These are phyloP conservation scores for Liopterus haemorrhoidalis DNA, from an alignment of 2,888 invertebrate genomes.

Conservation along the genomic window DNA sequence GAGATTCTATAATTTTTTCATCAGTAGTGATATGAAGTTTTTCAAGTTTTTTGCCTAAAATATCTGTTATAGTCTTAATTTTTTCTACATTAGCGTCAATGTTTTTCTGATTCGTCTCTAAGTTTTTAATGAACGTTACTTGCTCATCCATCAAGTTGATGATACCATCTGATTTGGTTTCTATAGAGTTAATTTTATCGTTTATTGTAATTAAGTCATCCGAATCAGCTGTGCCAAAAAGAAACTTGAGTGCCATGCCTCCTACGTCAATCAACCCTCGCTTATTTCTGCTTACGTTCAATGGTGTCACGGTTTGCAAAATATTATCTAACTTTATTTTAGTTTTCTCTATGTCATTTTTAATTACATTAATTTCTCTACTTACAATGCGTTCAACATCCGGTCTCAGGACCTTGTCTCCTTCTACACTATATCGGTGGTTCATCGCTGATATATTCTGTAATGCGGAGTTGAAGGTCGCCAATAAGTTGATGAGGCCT, in stretches of 20 bases:
- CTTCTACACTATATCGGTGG: too few relatives aligned
- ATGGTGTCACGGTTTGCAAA: slow-evolving; percentile 12
- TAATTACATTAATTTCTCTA: slow-evolving; percentile 10
- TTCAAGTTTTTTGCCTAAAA: too few relatives aligned
- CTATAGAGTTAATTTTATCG: slow-evolving; percentile 10
- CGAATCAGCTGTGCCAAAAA: slow-evolving; percentile 15
- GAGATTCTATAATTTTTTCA: too few relatives aligned
- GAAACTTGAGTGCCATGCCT: slow-evolving; percentile 10
- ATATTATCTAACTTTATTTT: slow-evolving; percentile 10
- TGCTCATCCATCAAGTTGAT: slow-evolving; percentile 12
- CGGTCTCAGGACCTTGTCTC: too few relatives aligned
- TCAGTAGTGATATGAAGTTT: too few relatives aligned
- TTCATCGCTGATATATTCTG: too few relatives aligned
- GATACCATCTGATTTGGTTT: neutral
- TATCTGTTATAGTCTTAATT: too few relatives aligned
- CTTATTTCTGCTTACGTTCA: neutral
- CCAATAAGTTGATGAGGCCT: too few relatives aligned
- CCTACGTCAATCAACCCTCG: slow-evolving; percentile 12
- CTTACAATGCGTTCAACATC: too few relatives aligned
- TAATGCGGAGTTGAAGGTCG: too few relatives aligned
- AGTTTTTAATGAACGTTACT: slow-evolving; percentile 10
- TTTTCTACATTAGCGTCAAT: slow-evolving; percentile 4
- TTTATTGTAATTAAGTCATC: slow-evolving; percentile 9
- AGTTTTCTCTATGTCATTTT: slow-evolving; percentile 9
- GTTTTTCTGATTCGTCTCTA: slow-evolving; percentile 1